phyloP scores from a whole-genome alignment of 1,140 invertebrate genomes.

The Atta cephalotes region DNA sequence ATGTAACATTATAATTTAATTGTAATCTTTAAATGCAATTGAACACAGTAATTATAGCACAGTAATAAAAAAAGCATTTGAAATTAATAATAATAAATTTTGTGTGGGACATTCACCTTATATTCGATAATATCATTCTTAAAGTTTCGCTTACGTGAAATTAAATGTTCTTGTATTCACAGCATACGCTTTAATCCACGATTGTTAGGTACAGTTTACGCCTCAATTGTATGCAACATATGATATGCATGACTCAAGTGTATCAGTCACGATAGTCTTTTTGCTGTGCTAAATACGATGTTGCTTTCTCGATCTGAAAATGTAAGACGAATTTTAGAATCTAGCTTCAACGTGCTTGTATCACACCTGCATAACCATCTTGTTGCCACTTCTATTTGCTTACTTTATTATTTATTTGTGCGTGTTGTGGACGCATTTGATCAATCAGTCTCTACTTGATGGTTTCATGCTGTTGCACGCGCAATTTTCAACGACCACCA shows the following conservation, averaged over 20 bases:
- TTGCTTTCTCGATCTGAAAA: neutral
- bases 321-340: conserved; percentile 30
- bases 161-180: neutral
- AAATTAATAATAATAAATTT: too few relatives aligned
- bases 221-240: neutral
- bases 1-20: too few relatives aligned
- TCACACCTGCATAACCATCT: neutral
- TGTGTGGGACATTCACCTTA: too few relatives aligned
- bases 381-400: neutral
- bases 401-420: neutral
- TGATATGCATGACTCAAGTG: conserved; percentile 26
- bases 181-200: neutral
- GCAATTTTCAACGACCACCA: conserved; percentile 14
- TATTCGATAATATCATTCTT: neutral
- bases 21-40: too few relatives aligned
- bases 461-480: neutral
- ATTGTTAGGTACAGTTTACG: neutral
- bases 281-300: conserved; percentile 28
- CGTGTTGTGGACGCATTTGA: neutral
- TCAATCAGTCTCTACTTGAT: conserved; percentile 27
- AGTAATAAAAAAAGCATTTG: too few relatives aligned
- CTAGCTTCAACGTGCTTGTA: neutral
- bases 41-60: too few relatives aligned
- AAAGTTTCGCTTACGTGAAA: neutral
- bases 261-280: conserved; percentile 3